Evolutionary conservation across 2,888 invertebrate genomes (phyloP).

Genomic region (Lithophane leautieri): DNA sequence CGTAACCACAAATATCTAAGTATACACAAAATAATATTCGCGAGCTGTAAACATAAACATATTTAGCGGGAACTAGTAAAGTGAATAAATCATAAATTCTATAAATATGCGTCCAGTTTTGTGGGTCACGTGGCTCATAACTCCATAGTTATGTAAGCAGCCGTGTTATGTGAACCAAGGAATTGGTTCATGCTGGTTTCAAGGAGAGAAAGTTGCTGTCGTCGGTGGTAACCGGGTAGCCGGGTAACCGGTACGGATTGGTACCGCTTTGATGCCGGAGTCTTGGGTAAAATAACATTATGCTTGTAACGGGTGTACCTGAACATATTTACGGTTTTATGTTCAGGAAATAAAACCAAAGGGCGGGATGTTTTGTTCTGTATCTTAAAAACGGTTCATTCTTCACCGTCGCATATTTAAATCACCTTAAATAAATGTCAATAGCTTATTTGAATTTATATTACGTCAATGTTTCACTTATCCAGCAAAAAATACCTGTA

Average conservation of each 20-base stretch:
- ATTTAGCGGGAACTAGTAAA: slow-evolving; percentile 47
- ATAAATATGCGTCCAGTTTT: slow-evolving; percentile 54
- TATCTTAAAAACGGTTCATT: too few species aligned
- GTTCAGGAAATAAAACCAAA: not conserved
- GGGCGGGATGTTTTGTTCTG: not conserved
- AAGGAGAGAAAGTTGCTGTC: slow-evolving; percentile 1
- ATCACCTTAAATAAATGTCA: too few species aligned
- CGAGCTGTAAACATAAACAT: slow-evolving; percentile 34
- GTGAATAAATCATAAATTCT: slow-evolving; percentile 59
- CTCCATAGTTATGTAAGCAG: slow-evolving; percentile 33
- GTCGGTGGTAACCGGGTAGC: not conserved
- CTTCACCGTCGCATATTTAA: too few species aligned
- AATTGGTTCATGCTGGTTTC: slow-evolving; percentile 26
- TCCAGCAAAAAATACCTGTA: too few species aligned
- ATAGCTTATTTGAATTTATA: too few species aligned
- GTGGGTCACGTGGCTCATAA: slow-evolving; percentile 30
- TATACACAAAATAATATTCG: slow-evolving; percentile 25
- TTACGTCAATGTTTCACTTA: too few species aligned
- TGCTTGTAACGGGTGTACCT: not conserved
- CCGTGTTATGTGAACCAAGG: slow-evolving; percentile 18
- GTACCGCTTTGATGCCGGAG: not conserved
- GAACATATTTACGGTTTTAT: not conserved
- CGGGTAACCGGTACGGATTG: slow-evolving; percentile 14
- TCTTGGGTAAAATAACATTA: slow-evolving; percentile 7
- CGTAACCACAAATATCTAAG: slow-evolving; percentile 15